phyloP scores from a whole-genome alignment of 2,797 vertebrate genomes.

The Hoplostethus atlanticus region DNA sequence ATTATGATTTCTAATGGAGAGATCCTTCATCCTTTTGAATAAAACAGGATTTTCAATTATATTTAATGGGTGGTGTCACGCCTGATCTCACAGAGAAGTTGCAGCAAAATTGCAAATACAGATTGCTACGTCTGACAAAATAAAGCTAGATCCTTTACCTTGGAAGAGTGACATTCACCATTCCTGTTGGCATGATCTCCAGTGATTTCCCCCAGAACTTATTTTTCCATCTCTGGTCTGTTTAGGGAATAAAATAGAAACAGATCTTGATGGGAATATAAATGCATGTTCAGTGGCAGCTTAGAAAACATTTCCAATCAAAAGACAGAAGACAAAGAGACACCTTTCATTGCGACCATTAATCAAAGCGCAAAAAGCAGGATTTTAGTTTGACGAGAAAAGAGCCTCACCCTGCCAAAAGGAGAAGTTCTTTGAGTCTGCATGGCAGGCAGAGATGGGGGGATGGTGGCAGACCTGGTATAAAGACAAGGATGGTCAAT shows the following conservation, averaged over 20 bases:
- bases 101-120: neutral
- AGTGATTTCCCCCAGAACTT: conserved; percentile 98
- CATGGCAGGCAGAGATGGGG: conserved; percentile 94
- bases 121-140: neutral
- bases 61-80: neutral
- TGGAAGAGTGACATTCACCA: conserved; percentile 91
- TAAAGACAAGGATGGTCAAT: neutral
- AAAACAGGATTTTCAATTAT: neutral
- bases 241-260: conserved; percentile 8
- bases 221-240: conserved; percentile 97
- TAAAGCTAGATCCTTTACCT: conserved; percentile 78
- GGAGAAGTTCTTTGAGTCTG: conserved; percentile 90
- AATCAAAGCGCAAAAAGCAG: neutral
- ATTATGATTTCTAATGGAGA: neutral
- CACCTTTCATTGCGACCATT: neutral
- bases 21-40: neutral
- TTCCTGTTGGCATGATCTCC: conserved; percentile 94
- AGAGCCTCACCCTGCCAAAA: conserved; percentile 93
- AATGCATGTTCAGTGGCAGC: neutral
- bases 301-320: neutral
- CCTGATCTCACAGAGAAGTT: neutral
- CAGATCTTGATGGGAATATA: neutral
- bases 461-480: conserved; percentile 93
- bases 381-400: neutral
- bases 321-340: neutral